Base-by-base conservation (phyloP, 2,797 vertebrate genomes). In the Hemibagrus guttatus region DNA sequence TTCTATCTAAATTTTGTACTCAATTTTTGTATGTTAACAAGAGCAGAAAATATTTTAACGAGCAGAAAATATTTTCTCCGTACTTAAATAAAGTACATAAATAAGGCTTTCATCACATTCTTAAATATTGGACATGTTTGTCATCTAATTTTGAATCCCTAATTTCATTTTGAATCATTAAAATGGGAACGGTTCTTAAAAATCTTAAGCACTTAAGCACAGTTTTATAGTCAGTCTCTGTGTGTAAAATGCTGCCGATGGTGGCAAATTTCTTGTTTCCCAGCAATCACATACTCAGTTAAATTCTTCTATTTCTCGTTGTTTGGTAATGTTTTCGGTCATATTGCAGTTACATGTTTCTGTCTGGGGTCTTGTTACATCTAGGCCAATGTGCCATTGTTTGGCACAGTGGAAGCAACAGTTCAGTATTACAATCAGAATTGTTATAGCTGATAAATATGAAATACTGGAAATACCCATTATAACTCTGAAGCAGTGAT, bases 381-480 rank as follows among this genome's bases (percentile, higher is more conserved):
- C 39, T 46, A 16, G 42, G 54, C 31, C 12, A 52, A 56, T 86
- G 49, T 75, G 16, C 11, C 64, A 19, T n/a, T 72, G 26, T 81
- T 81, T 39, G 28, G 35, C n/a, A n/a, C n/a, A 46, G 28, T 4
- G 68, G 68, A 86, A 86, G 66, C 80, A 58, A 31, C 7, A 4
- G 39, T 58, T 81, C 66, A 81, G 26, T 1, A 76, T 63, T 52
- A 76, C n/a, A 46, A 52, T 74, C 35, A 39, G 35, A 42, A 75
- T 52, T 81, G 71, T 72, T 14, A 75, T 49, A 5, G 31, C 56
- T 75, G 58, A 23, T 61, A 16, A 63, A 81, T 81, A n/a, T 46
- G 6, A 63, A 81, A 81, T 61, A 17, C 58, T n/a, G 58, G 78
- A 81, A 81, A 81, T 81, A 63, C 78, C 13, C 0, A 63, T 80